These are phyloP conservation scores for Disparrhopalites patrizii DNA, from an alignment of 2,888 invertebrate genomes.

Conservation along the genomic window DNA sequence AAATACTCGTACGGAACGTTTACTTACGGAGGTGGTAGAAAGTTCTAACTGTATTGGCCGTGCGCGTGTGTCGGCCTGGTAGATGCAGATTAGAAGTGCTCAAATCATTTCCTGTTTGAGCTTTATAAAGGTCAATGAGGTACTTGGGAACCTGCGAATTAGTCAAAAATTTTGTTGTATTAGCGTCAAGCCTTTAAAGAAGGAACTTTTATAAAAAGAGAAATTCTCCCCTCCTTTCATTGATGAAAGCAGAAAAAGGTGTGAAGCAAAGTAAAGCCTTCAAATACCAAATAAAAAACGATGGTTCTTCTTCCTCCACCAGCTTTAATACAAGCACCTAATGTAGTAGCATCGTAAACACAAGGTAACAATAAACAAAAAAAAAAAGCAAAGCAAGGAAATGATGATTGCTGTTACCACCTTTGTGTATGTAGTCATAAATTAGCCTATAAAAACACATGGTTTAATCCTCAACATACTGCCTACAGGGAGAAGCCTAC, in stretches of 20 bases:
- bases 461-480: conserved; percentile 6
- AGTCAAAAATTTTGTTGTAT: conserved; percentile 17
- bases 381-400: conserved; percentile 6
- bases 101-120: conserved; percentile 62
- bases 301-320: too few relatives aligned
- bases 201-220: too few relatives aligned
- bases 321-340: too few relatives aligned
- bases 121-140: conserved; percentile 65
- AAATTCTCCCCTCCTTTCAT: too few relatives aligned
- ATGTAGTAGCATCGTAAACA: too few relatives aligned
- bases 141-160: conserved; percentile 43
- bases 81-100: conserved; percentile 64
- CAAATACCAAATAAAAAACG: too few relatives aligned
- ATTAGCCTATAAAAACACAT: neutral
- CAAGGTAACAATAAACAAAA: too few relatives aligned
- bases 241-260: too few relatives aligned
- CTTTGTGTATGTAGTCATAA: neutral
- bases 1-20: conserved; percentile 4
- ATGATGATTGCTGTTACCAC: too few relatives aligned
- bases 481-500: too few relatives aligned
- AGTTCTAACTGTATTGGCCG: conserved; percentile 80
- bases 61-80: conserved; percentile 65
- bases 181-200: too few relatives aligned
- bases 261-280: too few relatives aligned
- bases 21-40: conserved; percentile 72